Evolutionary conservation across 2,113 vertebrate species (phyloP), one percentile per base, ranked within the genome.

Genomic region (Manacus vitellinus): DNA sequence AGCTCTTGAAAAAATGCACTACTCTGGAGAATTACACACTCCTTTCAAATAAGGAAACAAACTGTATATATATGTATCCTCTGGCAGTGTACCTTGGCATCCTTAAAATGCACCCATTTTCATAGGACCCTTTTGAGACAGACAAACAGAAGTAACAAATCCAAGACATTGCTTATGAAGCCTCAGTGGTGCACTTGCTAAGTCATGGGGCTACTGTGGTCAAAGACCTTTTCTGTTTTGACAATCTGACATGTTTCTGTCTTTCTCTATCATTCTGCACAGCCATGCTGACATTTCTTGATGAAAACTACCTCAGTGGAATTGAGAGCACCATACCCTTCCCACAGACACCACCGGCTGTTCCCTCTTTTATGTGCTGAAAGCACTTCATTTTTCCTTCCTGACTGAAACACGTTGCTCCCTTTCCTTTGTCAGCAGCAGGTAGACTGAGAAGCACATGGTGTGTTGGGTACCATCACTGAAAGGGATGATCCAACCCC

Each of bases 371-470:
- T 39, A 12, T 10, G 12, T 25, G 9, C 35, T 55, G 59, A 55
- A 79, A 61, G 3, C 6, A n/a, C 39, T 76, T 75, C 1, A 22
- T 20, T 59, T 86, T 47, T 63, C 33, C 31, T 86, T 58, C 28
- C 35, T 73, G 54, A 43, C 6, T 28, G 59, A 86, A 80, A 49
- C 12, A n/a, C 37, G 20, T 31, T 59, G 17, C 20, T 72, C 11
- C 25, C 44, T 68, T 91, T 79, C 13, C 8, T 76, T 51, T 68
- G 39, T 20, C 30, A 59, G 28, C 39, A 87, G 37, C 37, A 66
- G 23, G 21, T 4, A 58, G 10, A 15, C 3, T 0, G 1, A 80
- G 37, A 79, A n/a, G 8, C 30, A 39, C 15, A 9, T 15, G 13
- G n/a, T 66, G 6, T 19, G 88, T 56, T 54, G 63, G 9, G 33